Evolutionary conservation across 1,140 invertebrate genomes (phyloP).

Genomic region (Chymomyza costata): DNA sequence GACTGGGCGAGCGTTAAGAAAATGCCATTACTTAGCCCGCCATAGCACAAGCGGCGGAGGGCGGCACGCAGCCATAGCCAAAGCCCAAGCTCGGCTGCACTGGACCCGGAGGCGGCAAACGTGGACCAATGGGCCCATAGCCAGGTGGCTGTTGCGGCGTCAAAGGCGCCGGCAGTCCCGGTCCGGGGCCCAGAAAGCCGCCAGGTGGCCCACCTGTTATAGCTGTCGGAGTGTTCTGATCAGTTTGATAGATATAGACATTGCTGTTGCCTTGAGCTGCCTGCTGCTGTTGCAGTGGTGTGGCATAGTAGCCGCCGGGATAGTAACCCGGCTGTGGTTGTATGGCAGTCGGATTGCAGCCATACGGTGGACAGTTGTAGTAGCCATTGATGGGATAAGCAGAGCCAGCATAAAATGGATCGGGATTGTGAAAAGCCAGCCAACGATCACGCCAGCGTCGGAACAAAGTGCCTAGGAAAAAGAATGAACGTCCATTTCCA

Average conservation of each 20-base stretch:
- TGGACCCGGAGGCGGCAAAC: too few species aligned
- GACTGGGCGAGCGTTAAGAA: slow-evolving; percentile 22
- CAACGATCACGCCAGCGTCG: slow-evolving; percentile 60
- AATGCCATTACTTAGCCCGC: slow-evolving; percentile 15
- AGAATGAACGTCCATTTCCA: slow-evolving; percentile 40
- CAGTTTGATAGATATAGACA: slow-evolving; percentile 54
- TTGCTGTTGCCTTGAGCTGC: slow-evolving; percentile 54
- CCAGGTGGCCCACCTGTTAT: slow-evolving; percentile 8
- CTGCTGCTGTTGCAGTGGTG: slow-evolving; percentile 34
- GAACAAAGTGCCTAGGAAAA: slow-evolving; percentile 46
- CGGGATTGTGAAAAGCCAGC: slow-evolving; percentile 43
- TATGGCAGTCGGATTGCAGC: slow-evolving; percentile 44
- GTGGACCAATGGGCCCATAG: slow-evolving; percentile 12
- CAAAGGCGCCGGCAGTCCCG: slow-evolving; percentile 14
- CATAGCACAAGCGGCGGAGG: slow-evolving; percentile 10
- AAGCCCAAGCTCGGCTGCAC: too few species aligned
- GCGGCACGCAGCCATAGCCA: slow-evolving; percentile 10
- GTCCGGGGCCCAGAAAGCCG: slow-evolving; percentile 25
- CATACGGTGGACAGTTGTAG: slow-evolving; percentile 49
- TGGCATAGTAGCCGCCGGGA: slow-evolving; percentile 37
- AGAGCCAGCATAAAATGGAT: slow-evolving; percentile 45
- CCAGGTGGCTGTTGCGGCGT: slow-evolving; percentile 9
- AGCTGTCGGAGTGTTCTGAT: slow-evolving; percentile 45
- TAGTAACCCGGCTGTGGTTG: slow-evolving; percentile 37
- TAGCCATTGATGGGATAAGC: slow-evolving; percentile 47